A percentile compares a stretch with the other conserved stretches of the same genome.
Conservation (phyloP, 2,113 vertebrate species). For the Ahaetulla prasina region DNA sequence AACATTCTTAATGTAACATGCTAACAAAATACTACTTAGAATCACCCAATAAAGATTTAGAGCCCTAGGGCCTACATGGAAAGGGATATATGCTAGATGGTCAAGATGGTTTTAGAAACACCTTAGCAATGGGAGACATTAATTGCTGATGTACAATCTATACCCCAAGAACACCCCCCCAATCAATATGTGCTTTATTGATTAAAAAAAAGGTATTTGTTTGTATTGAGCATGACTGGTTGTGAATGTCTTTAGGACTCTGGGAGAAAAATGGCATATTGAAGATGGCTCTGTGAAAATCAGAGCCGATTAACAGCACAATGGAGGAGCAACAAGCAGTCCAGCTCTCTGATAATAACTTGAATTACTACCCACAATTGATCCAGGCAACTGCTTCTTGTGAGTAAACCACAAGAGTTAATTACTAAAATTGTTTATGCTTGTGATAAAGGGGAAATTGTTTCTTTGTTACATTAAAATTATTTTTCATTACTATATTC, state of each 20-base stretch:
- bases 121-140: neutral
- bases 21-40: neutral
- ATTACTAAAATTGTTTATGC: neutral
- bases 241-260: neutral
- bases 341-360: too few species aligned
- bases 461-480: neutral
- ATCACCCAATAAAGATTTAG: neutral
- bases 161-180: neutral
- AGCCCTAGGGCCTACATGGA: neutral
- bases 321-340: too few species aligned
- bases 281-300: neutral
- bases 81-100: neutral
- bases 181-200: neutral
- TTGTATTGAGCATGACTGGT: neutral
- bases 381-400: too few species aligned
- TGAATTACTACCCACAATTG: too few species aligned
- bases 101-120: neutral
- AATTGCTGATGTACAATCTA: neutral
- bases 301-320: too few species aligned
- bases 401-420: neutral
- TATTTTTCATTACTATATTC: neutral
- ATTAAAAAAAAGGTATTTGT: neutral
- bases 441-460: neutral
- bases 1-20: neutral
- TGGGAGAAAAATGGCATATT: neutral